These are phyloP conservation scores for Bombycilla garrulus DNA, from an alignment of 2,113 vertebrate species.

Conservation along the genomic window DNA sequence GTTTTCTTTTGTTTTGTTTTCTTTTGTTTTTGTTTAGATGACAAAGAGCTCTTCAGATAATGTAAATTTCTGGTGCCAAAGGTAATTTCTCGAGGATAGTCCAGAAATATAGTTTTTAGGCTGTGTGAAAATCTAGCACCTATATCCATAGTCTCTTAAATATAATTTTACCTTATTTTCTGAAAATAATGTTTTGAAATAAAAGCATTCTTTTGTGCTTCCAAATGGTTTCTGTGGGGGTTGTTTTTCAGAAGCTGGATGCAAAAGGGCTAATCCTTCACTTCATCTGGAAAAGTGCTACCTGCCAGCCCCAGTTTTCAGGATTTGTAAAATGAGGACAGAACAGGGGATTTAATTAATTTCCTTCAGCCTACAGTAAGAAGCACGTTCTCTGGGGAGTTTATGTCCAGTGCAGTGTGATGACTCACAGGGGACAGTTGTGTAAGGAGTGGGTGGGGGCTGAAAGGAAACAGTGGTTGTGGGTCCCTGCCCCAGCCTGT, in stretches of 20 bases:
- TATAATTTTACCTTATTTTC: background rate
- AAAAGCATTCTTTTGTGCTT: background rate
- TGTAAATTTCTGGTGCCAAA: background rate
- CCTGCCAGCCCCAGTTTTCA: background rate
- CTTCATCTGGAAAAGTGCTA: background rate
- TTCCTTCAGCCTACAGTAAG: background rate
- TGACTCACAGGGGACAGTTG: fast-evolving
- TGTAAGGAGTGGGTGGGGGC: background rate
- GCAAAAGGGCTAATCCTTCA: background rate
- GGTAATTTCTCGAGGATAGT: background rate
- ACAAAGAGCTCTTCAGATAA: background rate
- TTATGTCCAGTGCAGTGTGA: background rate
- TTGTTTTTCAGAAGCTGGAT: background rate
- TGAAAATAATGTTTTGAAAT: background rate
- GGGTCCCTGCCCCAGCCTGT: background rate
- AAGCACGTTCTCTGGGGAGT: background rate
- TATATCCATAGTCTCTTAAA: background rate
- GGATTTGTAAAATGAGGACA: background rate
- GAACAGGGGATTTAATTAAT: background rate
- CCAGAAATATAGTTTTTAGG: background rate
- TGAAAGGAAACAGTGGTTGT: background rate
- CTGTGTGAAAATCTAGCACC: background rate
- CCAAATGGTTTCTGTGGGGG: background rate
- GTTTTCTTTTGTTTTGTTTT: background rate
- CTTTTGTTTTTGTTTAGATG: background rate